A percentile compares a stretch with the other conserved stretches of the same genome.
These are phyloP conservation scores for Scaptomyza hsui DNA, from an alignment of 1,140 invertebrate genomes.

Conservation along the genomic window DNA sequence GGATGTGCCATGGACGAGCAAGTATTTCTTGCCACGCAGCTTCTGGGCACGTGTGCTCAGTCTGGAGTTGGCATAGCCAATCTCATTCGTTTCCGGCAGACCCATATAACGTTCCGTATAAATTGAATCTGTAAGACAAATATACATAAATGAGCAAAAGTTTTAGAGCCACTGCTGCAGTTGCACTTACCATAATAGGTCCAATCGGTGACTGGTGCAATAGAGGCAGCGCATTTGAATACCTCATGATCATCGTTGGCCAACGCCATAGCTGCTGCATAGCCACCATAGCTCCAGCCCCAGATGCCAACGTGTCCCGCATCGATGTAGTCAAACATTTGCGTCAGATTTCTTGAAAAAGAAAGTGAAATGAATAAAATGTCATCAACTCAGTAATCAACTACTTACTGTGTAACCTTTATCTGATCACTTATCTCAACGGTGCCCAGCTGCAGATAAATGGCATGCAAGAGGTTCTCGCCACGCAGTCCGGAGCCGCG, in stretches of 20 bases:
- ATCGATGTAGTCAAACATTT: constrained; percentile 89
- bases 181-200: constrained; percentile 90
- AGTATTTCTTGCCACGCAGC: constrained; percentile 90
- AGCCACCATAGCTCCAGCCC: constrained; percentile 98
- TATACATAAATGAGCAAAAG: too few relatives aligned
- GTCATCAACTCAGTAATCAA: not conserved
- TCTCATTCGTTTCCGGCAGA: constrained; percentile 90
- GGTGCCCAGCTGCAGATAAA: constrained; percentile 93
- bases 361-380: not conserved
- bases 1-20: constrained; percentile 95
- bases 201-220: constrained; percentile 96
- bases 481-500: constrained; percentile 94
- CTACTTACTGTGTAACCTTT: constrained; percentile 84
- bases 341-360: constrained; percentile 86
- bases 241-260: constrained; percentile 89
- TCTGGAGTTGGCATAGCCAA: constrained; percentile 91
- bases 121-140: constrained; percentile 92
- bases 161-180: too few relatives aligned
- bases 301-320: constrained; percentile 89
- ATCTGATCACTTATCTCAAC: constrained; percentile 94
- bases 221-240: constrained; percentile 96
- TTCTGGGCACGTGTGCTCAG: constrained; percentile 88
- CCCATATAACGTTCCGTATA: constrained; percentile 98
- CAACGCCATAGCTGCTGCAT: constrained; percentile 92
- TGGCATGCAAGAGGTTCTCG: constrained; percentile 91